A percentile compares a stretch with the other conserved stretches of the same genome.
phyloP scores from a whole-genome alignment of 2,113 vertebrate species.

The Hippolais icterina region DNA sequence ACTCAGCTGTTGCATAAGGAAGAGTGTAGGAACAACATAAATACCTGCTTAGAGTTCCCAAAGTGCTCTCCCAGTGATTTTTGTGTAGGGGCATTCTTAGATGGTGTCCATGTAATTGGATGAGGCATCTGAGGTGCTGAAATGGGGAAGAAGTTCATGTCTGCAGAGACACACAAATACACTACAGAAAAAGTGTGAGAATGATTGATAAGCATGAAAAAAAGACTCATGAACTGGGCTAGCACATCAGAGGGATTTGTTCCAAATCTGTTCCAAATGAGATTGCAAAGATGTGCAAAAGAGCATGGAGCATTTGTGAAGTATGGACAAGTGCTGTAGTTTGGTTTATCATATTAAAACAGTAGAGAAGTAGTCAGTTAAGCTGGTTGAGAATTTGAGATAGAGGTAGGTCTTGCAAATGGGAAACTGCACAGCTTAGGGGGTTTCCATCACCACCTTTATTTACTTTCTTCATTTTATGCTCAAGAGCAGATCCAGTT shows the following conservation, averaged over 20 bases:
- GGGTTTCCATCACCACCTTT: neutral
- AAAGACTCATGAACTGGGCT: neutral
- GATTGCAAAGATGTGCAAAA: neutral
- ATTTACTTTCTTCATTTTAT: neutral
- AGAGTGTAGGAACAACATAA: neutral
- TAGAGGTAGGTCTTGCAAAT: neutral
- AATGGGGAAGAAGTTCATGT: neutral
- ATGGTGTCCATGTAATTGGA: neutral
- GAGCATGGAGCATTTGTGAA: fast-evolving
- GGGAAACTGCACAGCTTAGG: neutral
- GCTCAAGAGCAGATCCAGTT: neutral
- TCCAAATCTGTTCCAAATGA: neutral
- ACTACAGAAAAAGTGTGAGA: neutral
- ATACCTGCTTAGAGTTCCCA: neutral
- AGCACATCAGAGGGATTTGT: neutral
- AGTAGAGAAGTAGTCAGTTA: neutral
- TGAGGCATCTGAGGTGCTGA: neutral
- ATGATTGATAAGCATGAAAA: neutral
- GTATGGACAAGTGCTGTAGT: neutral
- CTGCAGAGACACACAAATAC: neutral
- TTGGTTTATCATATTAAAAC: neutral
- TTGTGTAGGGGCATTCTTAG: neutral
- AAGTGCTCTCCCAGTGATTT: neutral
- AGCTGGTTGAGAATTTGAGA: neutral
- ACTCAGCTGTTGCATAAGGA: neutral